Percentiles rank a stretch among this genome's conserved stretches.
Evolutionary conservation across 2,888 invertebrate species (phyloP).

Genomic region (Phaedon cochleariae): DNA sequence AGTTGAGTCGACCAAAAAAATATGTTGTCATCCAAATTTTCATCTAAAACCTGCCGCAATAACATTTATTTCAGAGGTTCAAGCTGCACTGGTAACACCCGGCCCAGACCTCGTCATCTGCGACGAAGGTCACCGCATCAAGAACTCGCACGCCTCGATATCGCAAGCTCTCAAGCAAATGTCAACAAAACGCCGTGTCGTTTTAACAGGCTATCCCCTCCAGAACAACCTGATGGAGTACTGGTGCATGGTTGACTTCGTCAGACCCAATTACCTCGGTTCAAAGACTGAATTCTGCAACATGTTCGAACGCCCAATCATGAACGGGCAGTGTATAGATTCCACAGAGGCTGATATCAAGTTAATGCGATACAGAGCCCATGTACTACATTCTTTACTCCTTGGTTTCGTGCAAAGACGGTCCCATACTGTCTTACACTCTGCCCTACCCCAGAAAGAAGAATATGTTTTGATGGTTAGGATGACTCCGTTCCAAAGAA

Average conservation of each 20-base stretch:
- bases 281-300: conserved; percentile 97
- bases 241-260: conserved; percentile 99
- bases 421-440: conserved; percentile 91
- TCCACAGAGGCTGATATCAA: conserved; percentile 94
- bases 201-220: conserved; percentile 96
- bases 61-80: conserved; percentile 75
- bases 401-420: conserved; percentile 95
- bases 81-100: conserved; percentile 84
- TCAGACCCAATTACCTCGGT: conserved; percentile 96
- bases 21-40: too few relatives aligned
- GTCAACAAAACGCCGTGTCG: conserved; percentile 91
- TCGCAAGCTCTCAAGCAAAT: conserved; percentile 95
- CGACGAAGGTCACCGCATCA: conserved; percentile 97
- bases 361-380: conserved; percentile 93
- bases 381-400: conserved; percentile 92
- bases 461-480: conserved; percentile 90
- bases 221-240: conserved; percentile 97
- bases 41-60: too few relatives aligned
- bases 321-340: conserved; percentile 97
- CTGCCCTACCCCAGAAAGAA: conserved; percentile 92
- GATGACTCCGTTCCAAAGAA: conserved; percentile 90
- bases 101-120: conserved; percentile 95
- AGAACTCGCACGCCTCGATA: conserved; percentile 97
- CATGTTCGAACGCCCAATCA: conserved; percentile 98
- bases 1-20: too few relatives aligned